Evolutionary conservation across 2,888 invertebrate genomes (phyloP), one percentile per base, ranked within the genome.

Genomic region (Smittia sp.): DNA sequence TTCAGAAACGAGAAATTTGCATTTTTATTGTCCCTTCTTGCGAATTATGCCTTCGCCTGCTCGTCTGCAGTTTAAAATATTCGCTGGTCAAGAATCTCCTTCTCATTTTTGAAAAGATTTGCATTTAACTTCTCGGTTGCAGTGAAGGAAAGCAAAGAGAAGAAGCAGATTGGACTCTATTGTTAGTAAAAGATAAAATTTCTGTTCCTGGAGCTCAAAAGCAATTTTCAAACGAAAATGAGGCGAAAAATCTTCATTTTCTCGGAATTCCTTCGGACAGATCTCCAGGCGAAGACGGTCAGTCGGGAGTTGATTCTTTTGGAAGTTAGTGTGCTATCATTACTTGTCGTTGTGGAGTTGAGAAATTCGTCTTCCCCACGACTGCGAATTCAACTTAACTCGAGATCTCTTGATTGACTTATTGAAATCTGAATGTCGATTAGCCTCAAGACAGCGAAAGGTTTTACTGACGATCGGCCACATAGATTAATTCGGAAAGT

Each of bases 91-190:
- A 46, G 15, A 46, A 58, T 22, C 15, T 58, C n/a, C n/a, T n/a
- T n/a, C n/a, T n/a, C n/a, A n/a, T 58, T 58, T 63, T 18, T 63
- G 27, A 63, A 25, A 27, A 63, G 63, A 63, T 63, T 63, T 63
- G 63, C 63, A 63, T 63, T 63, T n/a, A 24, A 24, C 27, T n/a
- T 63, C 27, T 27, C 27, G 2, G 24, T 58, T 22, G 24, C 25
- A 27, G n/a, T 63, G 63, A 27, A 46, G 32, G 3, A 32, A 18
- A 15, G 58, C 58, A 46, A 58, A 58, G 58, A 58, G 58, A 58
- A 58, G 58, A 18, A 58, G 58, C 63, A 63, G 63, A 63, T 63
- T 63, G 63, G 63, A 63, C 63, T 63, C 63, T 63, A 63, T 63
- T 63, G 63, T 63, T 63, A 22, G 15, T 27, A 63, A 25, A 63